These are phyloP conservation scores for Microcaecilia unicolor DNA, from an alignment of 2,797 vertebrate species.

Conservation along the genomic window DNA sequence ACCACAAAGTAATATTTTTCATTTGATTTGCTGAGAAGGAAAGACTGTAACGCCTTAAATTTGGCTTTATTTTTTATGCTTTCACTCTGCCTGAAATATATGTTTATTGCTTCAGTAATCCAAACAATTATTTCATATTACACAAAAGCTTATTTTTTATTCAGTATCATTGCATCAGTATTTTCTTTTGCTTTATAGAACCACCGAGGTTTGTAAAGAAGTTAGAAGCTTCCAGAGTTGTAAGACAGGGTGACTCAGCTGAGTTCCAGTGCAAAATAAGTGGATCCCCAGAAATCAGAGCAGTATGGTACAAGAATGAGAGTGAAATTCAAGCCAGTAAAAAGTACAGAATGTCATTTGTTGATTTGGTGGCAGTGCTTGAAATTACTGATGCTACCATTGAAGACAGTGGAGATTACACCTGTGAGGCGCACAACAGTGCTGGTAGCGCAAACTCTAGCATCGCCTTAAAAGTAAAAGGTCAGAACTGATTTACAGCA, in stretches of 20 bases:
- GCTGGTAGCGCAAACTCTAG: constrained; percentile 90
- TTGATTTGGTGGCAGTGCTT: constrained; percentile 66
- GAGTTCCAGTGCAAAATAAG: constrained; percentile 86
- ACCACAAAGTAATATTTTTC: too few relatives aligned
- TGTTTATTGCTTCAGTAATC: too few relatives aligned
- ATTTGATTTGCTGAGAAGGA: too few relatives aligned
- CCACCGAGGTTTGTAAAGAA: constrained; percentile 93
- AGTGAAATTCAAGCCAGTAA: constrained; percentile 62
- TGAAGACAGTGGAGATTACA: constrained; percentile 87
- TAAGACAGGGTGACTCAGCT: constrained; percentile 77
- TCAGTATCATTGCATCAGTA: too few relatives aligned
- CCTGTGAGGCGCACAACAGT: constrained; percentile 89
- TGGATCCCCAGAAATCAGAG: constrained; percentile 78
- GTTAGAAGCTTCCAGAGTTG: constrained; percentile 75
- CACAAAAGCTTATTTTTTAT: too few relatives aligned
- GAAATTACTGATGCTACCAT: constrained; percentile 58
- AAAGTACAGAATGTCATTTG: constrained; percentile 70
- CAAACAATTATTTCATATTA: too few relatives aligned
- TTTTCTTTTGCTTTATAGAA: constrained; percentile 71
- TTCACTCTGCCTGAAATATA: too few relatives aligned
- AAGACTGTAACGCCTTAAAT: too few relatives aligned
- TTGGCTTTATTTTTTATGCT: too few relatives aligned
- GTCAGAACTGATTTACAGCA: constrained; percentile 50
- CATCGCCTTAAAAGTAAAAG: constrained; percentile 82
- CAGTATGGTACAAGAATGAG: constrained; percentile 90